Conservation (phyloP, 2,888 invertebrate genomes). For the Drosophila tripunctata region DNA sequence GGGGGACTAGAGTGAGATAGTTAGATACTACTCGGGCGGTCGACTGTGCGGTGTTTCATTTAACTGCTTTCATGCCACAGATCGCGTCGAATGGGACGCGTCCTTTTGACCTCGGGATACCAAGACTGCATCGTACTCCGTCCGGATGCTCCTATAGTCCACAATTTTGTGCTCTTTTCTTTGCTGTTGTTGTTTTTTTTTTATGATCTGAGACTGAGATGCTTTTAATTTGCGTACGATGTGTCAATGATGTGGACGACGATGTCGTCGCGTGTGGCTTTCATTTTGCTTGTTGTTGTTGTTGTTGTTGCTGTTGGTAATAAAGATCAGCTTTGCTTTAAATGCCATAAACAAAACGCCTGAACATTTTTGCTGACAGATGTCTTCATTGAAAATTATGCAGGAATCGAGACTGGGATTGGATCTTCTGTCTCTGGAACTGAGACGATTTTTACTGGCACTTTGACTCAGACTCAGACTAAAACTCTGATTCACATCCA, state of each 20-base stretch:
- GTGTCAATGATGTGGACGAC: slow-evolving; percentile 76
- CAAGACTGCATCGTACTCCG: not conserved
- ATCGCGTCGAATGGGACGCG: slow-evolving; percentile 81
- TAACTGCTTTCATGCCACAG: slow-evolving; percentile 79
- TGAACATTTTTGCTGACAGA: slow-evolving; percentile 81
- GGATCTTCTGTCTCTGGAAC: slow-evolving; percentile 6
- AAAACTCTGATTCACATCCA: not conserved
- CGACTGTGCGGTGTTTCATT: slow-evolving; percentile 74
- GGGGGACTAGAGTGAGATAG: not conserved
- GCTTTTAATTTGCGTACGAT: slow-evolving; percentile 80
- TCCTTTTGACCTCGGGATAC: slow-evolving; percentile 80
- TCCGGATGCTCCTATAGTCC: not conserved
- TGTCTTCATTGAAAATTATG: slow-evolving; percentile 82
- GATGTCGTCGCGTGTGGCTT: slow-evolving; percentile 69
- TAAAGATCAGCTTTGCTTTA: slow-evolving; percentile 78
- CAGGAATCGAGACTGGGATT: slow-evolving; percentile 25
- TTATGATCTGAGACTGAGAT: slow-evolving; percentile 65
- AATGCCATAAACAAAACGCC: slow-evolving; percentile 80
- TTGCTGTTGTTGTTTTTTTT: slow-evolving; percentile 40
- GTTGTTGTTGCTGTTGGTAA: slow-evolving; percentile 57
- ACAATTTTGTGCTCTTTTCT: slow-evolving; percentile 2
- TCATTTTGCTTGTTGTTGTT: slow-evolving; percentile 39
- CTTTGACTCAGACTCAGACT: not conserved
- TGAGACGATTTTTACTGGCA: not conserved
- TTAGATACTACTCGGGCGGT: slow-evolving; percentile 56